Evolutionary conservation across 2,797 vertebrate species (phyloP), one percentile per base, ranked within the genome.

Genomic region (Rhinophrynus dorsalis): DNA sequence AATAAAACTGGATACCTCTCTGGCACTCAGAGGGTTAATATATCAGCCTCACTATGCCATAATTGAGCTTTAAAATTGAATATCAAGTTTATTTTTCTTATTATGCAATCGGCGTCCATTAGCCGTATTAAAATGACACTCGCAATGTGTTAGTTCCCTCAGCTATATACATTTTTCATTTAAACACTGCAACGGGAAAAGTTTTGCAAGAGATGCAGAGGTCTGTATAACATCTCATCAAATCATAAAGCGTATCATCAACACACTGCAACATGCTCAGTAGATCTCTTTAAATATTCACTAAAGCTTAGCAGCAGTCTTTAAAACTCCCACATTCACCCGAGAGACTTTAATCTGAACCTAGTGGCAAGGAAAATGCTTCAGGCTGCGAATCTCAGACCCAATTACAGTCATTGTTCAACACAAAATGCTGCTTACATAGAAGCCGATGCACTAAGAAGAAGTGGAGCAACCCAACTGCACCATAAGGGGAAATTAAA

Each of bases 221-320:
- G 32, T 56, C 59, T 32, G 18, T 18, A 24, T 23, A 38, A 50
- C 13, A 71, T 40, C 50, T 37, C 21, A 50, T 30, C 42, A 50
- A 58, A 51, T 48, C 40, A 9, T 23, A 23, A 21, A 48, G 51
- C 47, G 26, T 40, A 50, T 58, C 45, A 51, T 72, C 42, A 57
- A 12, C 52, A 7, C 26, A 21, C 52, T 65, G 68, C 68, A 51
- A 18, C 24, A 23, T 24, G 40, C 29, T 63, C 51, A 18, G 21
- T 33, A 27, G 52, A 58, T 58, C 68, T 65, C 60, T 58, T 72
- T 72, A 72, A 64, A 72, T 72, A 72, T 72, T 72, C 68, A 65
- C 68, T 65, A 65, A 72, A 64, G 68, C 61, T 65, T 64, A 57
- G 60, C 58, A 35, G 58, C 60, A 24, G 29, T 50, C 61, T 72